These are phyloP conservation scores for Paramacrobiotus metropolitanus DNA, from an alignment of 1,140 invertebrate species.

Conservation along the genomic window DNA sequence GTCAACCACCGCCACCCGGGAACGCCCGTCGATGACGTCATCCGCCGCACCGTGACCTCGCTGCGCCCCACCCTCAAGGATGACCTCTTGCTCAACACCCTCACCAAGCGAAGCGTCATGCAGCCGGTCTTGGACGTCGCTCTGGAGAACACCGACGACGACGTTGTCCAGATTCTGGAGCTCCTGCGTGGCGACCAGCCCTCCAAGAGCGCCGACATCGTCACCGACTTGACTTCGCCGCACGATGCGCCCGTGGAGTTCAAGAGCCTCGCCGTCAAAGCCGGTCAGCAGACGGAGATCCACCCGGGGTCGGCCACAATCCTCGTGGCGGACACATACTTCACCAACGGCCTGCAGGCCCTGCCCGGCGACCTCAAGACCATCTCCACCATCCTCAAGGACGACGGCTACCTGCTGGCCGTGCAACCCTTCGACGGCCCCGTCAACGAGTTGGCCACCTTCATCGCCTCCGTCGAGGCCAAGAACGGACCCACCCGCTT, in stretches of 20 bases:
- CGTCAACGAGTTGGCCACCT: not conserved
- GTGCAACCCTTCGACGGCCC: not conserved
- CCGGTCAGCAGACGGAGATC: not conserved
- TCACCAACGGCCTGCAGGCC: not conserved
- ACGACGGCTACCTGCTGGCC: not conserved
- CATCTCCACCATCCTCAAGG: not conserved
- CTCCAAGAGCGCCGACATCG: not conserved
- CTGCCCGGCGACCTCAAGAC: not conserved
- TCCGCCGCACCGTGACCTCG: too few species aligned
- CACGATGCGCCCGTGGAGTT: not conserved
- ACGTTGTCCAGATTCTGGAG: not conserved
- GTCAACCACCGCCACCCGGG: too few species aligned
- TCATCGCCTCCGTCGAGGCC: not conserved
- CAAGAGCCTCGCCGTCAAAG: not conserved
- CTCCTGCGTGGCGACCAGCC: not conserved
- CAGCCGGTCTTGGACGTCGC: conserved; percentile 31
- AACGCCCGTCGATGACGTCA: too few species aligned
- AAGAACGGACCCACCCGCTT: too few species aligned
- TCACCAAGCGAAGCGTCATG: too few species aligned
- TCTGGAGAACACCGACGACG: not conserved
- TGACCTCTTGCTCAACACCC: too few species aligned
- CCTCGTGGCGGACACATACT: not conserved
- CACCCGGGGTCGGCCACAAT: not conserved
- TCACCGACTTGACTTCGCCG: not conserved
- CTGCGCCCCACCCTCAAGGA: too few species aligned